Evolutionary conservation across 2,888 invertebrate genomes (phyloP).

Genomic region (Ligdia adustata): DNA sequence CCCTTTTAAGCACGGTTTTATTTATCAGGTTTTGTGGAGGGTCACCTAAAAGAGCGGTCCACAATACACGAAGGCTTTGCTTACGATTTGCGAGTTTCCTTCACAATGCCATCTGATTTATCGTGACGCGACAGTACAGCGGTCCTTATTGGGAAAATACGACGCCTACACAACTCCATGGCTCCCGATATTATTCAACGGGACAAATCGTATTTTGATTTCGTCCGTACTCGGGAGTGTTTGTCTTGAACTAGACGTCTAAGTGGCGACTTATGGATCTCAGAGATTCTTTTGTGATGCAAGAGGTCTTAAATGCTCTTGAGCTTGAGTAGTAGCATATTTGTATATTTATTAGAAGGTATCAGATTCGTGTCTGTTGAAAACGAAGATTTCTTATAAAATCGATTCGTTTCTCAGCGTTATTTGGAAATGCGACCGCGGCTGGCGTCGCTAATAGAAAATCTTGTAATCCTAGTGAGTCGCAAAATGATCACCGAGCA

Average conservation of each 20-base stretch:
- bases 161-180: constrained; percentile 51
- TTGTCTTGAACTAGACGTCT: constrained; percentile 23
- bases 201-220: constrained; percentile 41
- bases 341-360: no score
- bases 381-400: no score
- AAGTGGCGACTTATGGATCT: constrained; percentile 5
- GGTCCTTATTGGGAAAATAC: constrained; percentile 54
- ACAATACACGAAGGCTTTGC: constrained; percentile 51
- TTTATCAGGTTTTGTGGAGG: constrained; percentile 41
- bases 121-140: constrained; percentile 54
- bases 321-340: no score
- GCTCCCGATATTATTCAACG: constrained; percentile 47
- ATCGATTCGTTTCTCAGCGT: background rate
- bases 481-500: constrained; percentile 18
- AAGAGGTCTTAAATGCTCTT: background rate
- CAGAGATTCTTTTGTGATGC: background rate
- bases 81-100: constrained; percentile 60
- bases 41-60: constrained; percentile 42
- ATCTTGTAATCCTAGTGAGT: background rate
- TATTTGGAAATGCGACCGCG: background rate
- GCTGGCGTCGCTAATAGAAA: background rate
- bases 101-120: constrained; percentile 66
- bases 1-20: constrained; percentile 34
- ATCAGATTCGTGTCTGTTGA: no score
- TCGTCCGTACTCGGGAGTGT: constrained; percentile 27